Base-by-base conservation (phyloP, 2,113 vertebrate genomes). In the Corythaeola cristata region DNA sequence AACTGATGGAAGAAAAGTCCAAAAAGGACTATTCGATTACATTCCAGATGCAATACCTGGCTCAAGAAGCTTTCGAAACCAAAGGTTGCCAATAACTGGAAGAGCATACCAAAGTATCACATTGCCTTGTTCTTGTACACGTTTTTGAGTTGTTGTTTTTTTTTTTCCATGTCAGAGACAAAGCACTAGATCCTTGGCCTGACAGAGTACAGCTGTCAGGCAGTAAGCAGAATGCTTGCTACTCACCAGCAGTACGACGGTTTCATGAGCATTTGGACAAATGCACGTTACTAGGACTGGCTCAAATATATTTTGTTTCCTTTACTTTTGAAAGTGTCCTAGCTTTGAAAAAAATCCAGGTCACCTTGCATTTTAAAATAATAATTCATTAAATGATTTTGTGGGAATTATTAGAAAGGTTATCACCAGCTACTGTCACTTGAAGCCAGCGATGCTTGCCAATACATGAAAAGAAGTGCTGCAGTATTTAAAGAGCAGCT, bases 131-230 rank as follows among this genome's bases (percentile, higher is more conserved):
- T 88, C 91, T 59, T 5, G 11, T 66, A 66, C 89, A 80, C 39
- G 0, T 2, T 22, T 95, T 71, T 49, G 89, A 81, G 81, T 39
- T 47, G 76, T 14, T 27, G 9, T 49, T 53, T 53, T 49, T 75
- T 69, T 89, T 66, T 44, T 26, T 47, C 7, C 35, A 39, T 15
- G 81, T 89, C 93, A 27, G 12, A 84, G 52, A 68, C 89, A 89
- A 81, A 95, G 62, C 3, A 1, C 2, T 6, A 30, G 49, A 35
- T 85, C 74, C 84, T 75, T 10, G 3, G 69, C 81, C 73, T 94
- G 94, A 96, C 62, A 60, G 56, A 87, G 58, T 49, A 44, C 93
- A 96, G 94, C 96, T 96, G 96, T 44, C 56, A 7, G 21, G 44
- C 52, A 33, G 47, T 1, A 3, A 23, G 67, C 37, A 60, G 72